Evolutionary conservation across 2,113 vertebrate genomes (phyloP).

Genomic region (Apteryx mantelli): DNA sequence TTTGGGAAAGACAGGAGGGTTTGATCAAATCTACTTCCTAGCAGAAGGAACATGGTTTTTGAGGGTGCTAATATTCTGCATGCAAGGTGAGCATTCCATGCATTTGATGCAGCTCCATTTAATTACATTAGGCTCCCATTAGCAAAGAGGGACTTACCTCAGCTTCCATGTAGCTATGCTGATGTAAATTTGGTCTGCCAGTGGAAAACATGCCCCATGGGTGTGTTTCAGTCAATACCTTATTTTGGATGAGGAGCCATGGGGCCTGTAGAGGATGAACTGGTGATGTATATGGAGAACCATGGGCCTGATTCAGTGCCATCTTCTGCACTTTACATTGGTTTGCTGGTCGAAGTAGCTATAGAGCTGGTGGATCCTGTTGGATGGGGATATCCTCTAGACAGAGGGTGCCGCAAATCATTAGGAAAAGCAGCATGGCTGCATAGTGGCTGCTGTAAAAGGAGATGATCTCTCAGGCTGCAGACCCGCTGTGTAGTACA

Average conservation of each 20-base stretch:
- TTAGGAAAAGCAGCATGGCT: not conserved
- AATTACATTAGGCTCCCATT: not conserved
- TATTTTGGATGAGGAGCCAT: not conserved
- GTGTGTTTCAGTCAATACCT: fast-evolving
- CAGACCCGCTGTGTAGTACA: not conserved
- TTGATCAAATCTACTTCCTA: not conserved
- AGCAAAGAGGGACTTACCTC: not conserved
- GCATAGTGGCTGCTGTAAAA: not conserved
- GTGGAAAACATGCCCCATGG: fast-evolving
- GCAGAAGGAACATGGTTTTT: not conserved
- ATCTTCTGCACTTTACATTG: not conserved
- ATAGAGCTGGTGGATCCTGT: not conserved
- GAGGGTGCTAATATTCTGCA: not conserved
- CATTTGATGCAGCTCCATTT: not conserved
- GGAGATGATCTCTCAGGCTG: not conserved
- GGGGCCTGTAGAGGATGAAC: not conserved
- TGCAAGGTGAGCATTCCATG: not conserved
- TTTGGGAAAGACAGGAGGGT: not conserved
- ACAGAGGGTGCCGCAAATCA: not conserved
- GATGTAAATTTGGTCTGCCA: fast-evolving
- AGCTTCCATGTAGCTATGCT: not conserved
- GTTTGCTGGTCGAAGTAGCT: not conserved
- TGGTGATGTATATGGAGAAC: not conserved
- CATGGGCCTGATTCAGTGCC: not conserved
- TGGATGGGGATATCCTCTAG: not conserved